Percentiles rank a stretch among this genome's conserved stretches.
Conservation (phyloP, 2,113 vertebrate species). For the Pelusios castaneus region DNA sequence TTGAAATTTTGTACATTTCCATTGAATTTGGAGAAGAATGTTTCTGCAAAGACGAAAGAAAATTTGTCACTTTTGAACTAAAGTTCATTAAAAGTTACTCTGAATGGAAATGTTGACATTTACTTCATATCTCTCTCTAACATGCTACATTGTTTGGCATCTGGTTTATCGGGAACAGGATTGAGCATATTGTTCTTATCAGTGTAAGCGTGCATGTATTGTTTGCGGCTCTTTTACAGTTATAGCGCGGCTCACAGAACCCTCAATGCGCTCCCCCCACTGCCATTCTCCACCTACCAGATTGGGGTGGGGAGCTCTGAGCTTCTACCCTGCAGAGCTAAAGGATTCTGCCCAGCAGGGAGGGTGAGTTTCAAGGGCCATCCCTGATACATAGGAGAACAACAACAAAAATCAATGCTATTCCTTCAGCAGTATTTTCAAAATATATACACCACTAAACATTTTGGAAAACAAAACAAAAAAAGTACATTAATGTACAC, state of each 20-base stretch:
- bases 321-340: too few species aligned
- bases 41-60: not conserved
- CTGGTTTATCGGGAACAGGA: fast-evolving
- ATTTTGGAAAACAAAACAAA: not conserved
- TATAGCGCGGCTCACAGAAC: too few species aligned
- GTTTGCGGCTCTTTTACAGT: not conserved
- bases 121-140: not conserved
- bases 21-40: not conserved
- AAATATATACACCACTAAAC: not conserved
- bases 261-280: too few species aligned
- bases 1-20: not conserved
- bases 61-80: not conserved
- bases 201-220: not conserved
- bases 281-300: too few species aligned
- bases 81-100: not conserved
- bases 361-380: too few species aligned
- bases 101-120: not conserved
- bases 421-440: not conserved
- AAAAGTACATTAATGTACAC: not conserved
- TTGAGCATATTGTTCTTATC: not conserved
- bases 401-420: not conserved
- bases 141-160: not conserved
- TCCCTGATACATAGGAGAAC: not conserved
- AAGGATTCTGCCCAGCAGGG: too few species aligned
- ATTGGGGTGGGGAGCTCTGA: too few species aligned